Conservation (phyloP, 2,797 vertebrate species). For the Paedocypris micromegethes region DNA sequence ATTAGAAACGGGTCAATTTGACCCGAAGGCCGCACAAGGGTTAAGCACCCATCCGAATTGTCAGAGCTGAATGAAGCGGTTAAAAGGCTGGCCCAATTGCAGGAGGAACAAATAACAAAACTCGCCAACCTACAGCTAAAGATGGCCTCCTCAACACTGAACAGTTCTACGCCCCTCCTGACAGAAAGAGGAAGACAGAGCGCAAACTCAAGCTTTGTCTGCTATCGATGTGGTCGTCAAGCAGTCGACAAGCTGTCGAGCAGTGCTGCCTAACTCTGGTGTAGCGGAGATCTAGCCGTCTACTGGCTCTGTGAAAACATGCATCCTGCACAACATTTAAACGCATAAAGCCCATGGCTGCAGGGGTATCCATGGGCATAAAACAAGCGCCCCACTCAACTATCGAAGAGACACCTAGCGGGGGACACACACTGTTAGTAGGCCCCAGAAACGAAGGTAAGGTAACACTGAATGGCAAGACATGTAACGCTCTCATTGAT, state of each 20-base stretch:
- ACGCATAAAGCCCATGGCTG: background rate
- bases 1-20: too few relatives aligned
- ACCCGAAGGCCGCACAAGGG: too few relatives aligned
- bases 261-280: background rate
- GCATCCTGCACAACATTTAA: conserved; percentile 9
- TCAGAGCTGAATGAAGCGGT: conserved; percentile 7
- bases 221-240: background rate
- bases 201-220: background rate
- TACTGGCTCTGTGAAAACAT: background rate
- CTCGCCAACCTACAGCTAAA: background rate
- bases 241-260: background rate
- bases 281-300: background rate
- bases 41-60: background rate
- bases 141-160: background rate
- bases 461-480: conserved; percentile 40
- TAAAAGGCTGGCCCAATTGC: background rate
- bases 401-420: background rate
- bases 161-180: background rate
- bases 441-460: conserved; percentile 34
- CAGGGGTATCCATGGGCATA: conserved; percentile 10
- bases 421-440: background rate
- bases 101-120: conserved; percentile 9
- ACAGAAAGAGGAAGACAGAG: background rate
- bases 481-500: conserved; percentile 46
- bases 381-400: background rate